These are phyloP conservation scores for Elephas maximus DNA, from an alignment of 2,113 vertebrate genomes.

Conservation along the genomic window DNA sequence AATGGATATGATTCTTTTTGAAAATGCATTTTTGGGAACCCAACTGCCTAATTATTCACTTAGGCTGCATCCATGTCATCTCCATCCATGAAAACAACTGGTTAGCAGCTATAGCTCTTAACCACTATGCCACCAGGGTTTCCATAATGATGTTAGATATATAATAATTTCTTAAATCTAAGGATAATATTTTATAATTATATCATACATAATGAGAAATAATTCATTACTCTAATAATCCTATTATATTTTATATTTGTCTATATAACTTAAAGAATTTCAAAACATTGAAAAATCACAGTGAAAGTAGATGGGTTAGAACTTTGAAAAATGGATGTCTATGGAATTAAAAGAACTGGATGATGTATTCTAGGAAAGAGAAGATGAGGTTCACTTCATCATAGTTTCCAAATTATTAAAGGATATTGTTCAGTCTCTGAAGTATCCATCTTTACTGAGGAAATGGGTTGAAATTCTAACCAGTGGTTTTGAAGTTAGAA, in stretches of 20 bases:
- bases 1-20: neutral
- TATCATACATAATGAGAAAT: neutral
- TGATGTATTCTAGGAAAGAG: neutral
- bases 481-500: neutral
- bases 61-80: neutral
- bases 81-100: neutral
- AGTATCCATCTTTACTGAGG: neutral
- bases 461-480: neutral
- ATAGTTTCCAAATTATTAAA: neutral
- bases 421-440: neutral
- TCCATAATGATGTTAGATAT: neutral
- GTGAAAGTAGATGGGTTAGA: neutral
- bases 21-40: constrained; percentile 26
- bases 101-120: too few relatives aligned
- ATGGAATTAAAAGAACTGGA: neutral
- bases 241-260: neutral
- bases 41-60: neutral
- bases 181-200: neutral
- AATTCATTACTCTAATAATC: neutral
- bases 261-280: neutral
- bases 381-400: neutral
- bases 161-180: neutral
- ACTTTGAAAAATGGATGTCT: neutral
- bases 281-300: neutral
- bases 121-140: too few relatives aligned